Evolutionary conservation across 2,797 vertebrate genomes (phyloP).

Genomic region (Macrochelys suwanniensis): DNA sequence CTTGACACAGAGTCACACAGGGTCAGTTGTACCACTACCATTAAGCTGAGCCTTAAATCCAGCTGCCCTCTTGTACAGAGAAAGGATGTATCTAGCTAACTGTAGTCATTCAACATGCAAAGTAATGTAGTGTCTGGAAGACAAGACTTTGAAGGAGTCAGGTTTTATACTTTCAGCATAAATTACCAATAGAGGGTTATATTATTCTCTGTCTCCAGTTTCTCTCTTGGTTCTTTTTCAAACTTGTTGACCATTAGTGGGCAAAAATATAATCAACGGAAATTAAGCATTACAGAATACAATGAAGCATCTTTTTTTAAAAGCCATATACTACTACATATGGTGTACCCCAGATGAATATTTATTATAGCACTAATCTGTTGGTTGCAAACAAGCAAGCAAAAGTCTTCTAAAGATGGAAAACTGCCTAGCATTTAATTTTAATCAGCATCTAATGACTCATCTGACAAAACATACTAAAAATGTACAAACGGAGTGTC

Average conservation of each 20-base stretch:
- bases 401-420: conserved; percentile 47
- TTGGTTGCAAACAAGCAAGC: conserved; percentile 56
- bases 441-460: conserved; percentile 59
- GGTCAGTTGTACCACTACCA: background rate
- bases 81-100: conserved; percentile 22
- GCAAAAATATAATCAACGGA: conserved; percentile 10
- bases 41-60: conserved; percentile 39
- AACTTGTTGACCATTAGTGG: conserved; percentile 13
- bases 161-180: conserved; percentile 45
- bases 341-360: background rate
- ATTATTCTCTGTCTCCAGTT: conserved; percentile 44
- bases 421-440: conserved; percentile 48
- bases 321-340: background rate
- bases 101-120: conserved; percentile 21
- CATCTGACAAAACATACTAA: conserved; percentile 72
- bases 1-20: conserved; percentile 49
- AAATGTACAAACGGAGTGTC: conserved; percentile 41
- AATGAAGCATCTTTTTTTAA: background rate
- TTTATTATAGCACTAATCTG: conserved; percentile 55
- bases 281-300: background rate
- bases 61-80: conserved; percentile 51
- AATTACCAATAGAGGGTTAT: conserved; percentile 61
- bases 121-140: conserved; percentile 31
- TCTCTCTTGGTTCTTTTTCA: conserved; percentile 52
- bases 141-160: conserved; percentile 33